phyloP scores from a whole-genome alignment of 2,113 vertebrate species.

The Emberiza fucata region DNA sequence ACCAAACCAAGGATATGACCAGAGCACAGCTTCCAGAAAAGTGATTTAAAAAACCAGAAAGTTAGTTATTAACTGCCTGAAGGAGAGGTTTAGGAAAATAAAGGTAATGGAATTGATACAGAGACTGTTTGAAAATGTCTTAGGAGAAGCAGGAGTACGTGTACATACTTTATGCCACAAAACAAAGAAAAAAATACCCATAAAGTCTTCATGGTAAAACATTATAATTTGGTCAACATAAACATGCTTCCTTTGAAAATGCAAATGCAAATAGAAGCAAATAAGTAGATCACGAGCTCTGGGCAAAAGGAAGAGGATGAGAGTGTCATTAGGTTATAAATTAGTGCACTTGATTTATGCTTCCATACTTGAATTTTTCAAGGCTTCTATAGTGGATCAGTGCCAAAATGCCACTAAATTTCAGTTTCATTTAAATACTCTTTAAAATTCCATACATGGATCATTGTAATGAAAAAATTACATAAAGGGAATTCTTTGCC shows the following conservation, averaged over 20 bases:
- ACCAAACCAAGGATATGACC: neutral
- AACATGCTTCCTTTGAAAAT: neutral
- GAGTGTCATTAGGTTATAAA: neutral
- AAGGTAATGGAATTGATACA: conserved; percentile 27
- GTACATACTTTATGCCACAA: neutral
- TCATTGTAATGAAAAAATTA: neutral
- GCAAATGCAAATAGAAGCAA: neutral
- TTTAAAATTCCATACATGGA: neutral
- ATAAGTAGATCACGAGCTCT: neutral
- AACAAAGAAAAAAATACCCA: neutral
- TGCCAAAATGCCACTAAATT: neutral
- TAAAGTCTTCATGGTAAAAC: neutral
- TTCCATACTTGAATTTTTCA: neutral
- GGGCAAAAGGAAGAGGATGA: neutral
- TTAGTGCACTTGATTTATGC: neutral
- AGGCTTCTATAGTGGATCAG: neutral
- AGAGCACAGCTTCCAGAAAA: conserved; percentile 24
- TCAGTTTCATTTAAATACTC: neutral
- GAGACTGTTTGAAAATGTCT: neutral
- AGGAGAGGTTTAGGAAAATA: conserved; percentile 29
- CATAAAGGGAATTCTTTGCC: neutral
- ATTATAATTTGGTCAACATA: neutral
- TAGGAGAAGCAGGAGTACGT: neutral
- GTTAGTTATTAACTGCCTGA: conserved; percentile 62
- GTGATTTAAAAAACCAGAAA: neutral